A percentile compares a stretch with the other conserved stretches of the same genome.
These are phyloP conservation scores for Aphodius granarius DNA, from an alignment of 2,888 invertebrate genomes.

Conservation along the genomic window DNA sequence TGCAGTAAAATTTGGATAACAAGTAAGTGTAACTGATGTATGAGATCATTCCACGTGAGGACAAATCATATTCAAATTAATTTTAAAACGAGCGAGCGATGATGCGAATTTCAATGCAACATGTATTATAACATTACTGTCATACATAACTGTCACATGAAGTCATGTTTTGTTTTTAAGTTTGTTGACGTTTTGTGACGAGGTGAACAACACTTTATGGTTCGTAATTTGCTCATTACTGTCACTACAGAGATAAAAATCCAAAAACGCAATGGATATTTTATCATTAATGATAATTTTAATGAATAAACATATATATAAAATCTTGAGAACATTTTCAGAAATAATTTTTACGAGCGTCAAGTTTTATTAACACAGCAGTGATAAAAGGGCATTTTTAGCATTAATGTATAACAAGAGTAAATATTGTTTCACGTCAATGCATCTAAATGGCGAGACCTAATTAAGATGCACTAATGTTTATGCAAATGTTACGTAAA, in stretches of 20 bases:
- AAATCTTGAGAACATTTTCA: too few relatives aligned
- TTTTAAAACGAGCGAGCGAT: not conserved
- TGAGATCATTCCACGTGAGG: not conserved
- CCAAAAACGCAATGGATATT: too few relatives aligned
- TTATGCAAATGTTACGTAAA: not conserved
- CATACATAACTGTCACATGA: not conserved
- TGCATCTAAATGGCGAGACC: too few relatives aligned
- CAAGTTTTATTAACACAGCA: not conserved
- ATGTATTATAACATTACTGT: not conserved
- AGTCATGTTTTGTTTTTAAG: not conserved
- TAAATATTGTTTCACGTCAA: too few relatives aligned
- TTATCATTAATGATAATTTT: too few relatives aligned
- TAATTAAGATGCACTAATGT: not conserved
- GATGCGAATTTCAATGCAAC: not conserved
- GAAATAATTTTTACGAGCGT: not conserved
- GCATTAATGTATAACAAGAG: not conserved
- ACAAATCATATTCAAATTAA: not conserved
- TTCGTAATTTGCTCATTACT: not conserved
- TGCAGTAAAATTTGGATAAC: too few relatives aligned
- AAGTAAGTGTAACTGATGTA: not conserved
- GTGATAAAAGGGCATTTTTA: not conserved
- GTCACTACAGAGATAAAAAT: not conserved
- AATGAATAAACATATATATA: too few relatives aligned
- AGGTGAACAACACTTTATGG: not conserved
- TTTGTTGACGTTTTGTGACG: not conserved